phyloP scores from a whole-genome alignment of 2,113 vertebrate genomes.

The Mesocricetus auratus region DNA sequence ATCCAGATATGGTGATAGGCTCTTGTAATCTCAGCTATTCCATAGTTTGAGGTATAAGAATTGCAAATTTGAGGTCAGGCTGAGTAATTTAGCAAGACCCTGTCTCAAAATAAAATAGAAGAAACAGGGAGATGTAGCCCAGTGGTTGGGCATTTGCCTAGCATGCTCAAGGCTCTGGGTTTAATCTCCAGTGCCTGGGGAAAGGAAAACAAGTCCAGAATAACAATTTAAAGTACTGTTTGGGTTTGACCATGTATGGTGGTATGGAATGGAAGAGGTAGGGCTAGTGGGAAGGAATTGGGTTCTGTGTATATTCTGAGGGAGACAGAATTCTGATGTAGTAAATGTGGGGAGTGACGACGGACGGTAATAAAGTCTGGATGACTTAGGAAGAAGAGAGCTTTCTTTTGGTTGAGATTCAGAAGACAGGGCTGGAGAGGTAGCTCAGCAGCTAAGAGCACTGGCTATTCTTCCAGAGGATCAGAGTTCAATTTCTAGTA shows the following conservation, averaged over 20 bases:
- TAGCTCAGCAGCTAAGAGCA: too few species aligned
- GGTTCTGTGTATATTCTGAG: slow-evolving; percentile 7
- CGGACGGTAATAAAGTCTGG: background rate
- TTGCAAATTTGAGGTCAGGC: background rate
- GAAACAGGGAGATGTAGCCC: background rate
- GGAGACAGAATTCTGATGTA: background rate
- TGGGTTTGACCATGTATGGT: background rate
- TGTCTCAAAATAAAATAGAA: background rate
- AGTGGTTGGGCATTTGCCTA: background rate
- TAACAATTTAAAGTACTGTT: background rate
- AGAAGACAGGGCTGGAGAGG: background rate
- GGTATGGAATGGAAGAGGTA: background rate
- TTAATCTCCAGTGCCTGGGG: background rate
- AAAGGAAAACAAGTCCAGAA: background rate
- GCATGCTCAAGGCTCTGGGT: background rate
- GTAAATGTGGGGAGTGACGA: background rate
- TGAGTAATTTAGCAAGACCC: background rate
- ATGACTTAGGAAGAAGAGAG: background rate
- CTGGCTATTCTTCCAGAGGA: too few species aligned
- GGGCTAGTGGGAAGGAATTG: background rate
- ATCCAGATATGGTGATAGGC: background rate
- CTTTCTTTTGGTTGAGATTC: background rate
- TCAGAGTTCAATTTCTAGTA: too few species aligned
- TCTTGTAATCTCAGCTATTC: background rate
- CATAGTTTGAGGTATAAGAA: background rate